These are phyloP conservation scores for Microtus richardsoni DNA, from an alignment of 2,113 vertebrate species.

Conservation along the genomic window DNA sequence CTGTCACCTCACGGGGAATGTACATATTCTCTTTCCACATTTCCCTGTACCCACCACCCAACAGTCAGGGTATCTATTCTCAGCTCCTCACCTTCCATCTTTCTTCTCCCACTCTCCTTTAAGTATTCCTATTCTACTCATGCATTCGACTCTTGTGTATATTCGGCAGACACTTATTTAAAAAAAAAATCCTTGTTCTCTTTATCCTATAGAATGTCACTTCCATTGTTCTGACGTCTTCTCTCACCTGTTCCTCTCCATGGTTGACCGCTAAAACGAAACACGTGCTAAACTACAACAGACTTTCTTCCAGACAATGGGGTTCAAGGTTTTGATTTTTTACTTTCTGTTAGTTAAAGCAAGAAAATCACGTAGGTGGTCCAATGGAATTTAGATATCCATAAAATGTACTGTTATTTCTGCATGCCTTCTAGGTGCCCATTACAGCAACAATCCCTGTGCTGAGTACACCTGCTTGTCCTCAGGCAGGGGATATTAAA, in stretches of 20 bases:
- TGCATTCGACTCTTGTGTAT: neutral
- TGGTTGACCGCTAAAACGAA: neutral
- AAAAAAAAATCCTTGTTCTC: neutral
- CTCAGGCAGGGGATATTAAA: neutral
- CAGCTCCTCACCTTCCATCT: neutral
- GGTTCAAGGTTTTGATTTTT: constrained; percentile 23
- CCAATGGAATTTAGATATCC: neutral
- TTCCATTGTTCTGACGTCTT: neutral
- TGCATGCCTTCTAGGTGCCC: neutral
- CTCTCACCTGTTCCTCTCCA: neutral
- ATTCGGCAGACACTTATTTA: neutral
- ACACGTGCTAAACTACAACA: neutral
- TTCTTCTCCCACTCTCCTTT: neutral
- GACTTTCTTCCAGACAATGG: neutral
- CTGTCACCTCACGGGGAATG: constrained; percentile 44
- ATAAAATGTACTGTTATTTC: neutral
- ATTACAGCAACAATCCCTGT: neutral
- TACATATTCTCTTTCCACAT: neutral
- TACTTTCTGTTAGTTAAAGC: neutral
- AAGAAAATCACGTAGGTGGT: neutral
- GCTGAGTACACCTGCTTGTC: neutral
- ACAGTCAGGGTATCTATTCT: neutral
- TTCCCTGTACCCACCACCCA: neutral
- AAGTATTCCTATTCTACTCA: neutral
- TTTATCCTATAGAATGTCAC: neutral